phyloP scores from a whole-genome alignment of 2,888 invertebrate species.

The Bembecia ichneumoniformis region DNA sequence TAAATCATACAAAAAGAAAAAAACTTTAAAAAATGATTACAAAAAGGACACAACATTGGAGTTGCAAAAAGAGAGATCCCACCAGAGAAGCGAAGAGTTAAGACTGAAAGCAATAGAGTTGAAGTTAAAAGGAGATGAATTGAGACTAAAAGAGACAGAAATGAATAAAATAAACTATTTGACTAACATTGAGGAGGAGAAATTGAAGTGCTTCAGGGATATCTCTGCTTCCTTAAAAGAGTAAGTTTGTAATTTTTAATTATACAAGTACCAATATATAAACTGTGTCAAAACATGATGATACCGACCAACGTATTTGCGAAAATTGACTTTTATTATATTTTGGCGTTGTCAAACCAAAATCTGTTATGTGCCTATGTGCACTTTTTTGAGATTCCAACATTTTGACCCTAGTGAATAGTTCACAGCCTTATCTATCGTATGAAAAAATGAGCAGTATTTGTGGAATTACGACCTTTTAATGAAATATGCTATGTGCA shows the following conservation, averaged over 20 bases:
- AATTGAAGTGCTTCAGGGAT: conserved; percentile 32
- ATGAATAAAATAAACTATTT: conserved; percentile 36
- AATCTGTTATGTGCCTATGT: no score
- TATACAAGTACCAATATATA: no score
- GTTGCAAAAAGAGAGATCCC: conserved; percentile 26
- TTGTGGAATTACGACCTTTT: no score
- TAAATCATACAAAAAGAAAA: conserved; percentile 11
- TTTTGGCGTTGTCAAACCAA: no score
- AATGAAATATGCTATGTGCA: no score
- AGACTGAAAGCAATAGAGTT: conserved; percentile 30
- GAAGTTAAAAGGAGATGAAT: conserved; percentile 32
- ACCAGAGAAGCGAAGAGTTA: conserved; percentile 30
- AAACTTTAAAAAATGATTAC: conserved; percentile 23
- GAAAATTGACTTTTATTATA: no score
- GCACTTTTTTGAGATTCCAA: no score
- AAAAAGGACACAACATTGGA: conserved; percentile 23
- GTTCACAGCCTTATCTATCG: no score
- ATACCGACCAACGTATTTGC: no score
- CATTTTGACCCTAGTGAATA: no score
- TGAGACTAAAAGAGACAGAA: conserved; percentile 31
- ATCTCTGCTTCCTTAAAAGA: conserved; percentile 30
- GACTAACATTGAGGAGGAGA: conserved; percentile 33
- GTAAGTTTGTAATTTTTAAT: conserved; percentile 14
- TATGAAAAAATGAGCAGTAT: no score
- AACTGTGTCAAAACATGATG: no score